A percentile compares a stretch with the other conserved stretches of the same genome.
Conservation (phyloP, 2,888 invertebrate genomes). For the Trichopria drosophilae region DNA sequence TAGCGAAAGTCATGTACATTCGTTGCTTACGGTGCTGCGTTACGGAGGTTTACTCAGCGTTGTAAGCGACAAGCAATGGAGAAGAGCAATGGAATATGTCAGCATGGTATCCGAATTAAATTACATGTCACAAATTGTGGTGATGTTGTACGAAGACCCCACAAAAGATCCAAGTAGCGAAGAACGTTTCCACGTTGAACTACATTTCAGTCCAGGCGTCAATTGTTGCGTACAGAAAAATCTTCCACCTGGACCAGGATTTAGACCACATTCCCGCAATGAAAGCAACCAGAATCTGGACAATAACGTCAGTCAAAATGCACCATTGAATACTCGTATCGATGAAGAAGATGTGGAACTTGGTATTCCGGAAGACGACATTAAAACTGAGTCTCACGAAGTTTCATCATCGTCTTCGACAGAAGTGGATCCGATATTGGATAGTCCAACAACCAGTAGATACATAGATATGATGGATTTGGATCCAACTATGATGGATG, state of each 20-base stretch:
- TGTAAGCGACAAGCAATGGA: slow-evolving; percentile 94
- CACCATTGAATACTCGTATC: slow-evolving; percentile 66
- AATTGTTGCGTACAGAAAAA: slow-evolving; percentile 96
- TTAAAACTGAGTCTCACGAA: slow-evolving; percentile 40
- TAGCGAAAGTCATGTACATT: slow-evolving; percentile 98
- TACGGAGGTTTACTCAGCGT: slow-evolving; percentile 89
- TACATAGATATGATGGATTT: slow-evolving; percentile 57
- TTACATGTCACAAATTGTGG: slow-evolving; percentile 98
- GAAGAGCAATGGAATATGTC: slow-evolving; percentile 97
- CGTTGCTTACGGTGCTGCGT: slow-evolving; percentile 90
- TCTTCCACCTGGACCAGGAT: slow-evolving; percentile 89
- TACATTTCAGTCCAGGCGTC: slow-evolving; percentile 98
- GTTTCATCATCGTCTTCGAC: slow-evolving; percentile 44
- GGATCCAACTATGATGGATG: slow-evolving; percentile 56
- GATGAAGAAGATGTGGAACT: slow-evolving; percentile 64
- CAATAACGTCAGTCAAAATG: slow-evolving; percentile 50
- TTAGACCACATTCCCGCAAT: slow-evolving; percentile 87
- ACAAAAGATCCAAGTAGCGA: slow-evolving; percentile 91
- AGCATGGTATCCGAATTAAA: slow-evolving; percentile 97
- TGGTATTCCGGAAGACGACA: slow-evolving; percentile 50
- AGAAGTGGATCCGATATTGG: slow-evolving; percentile 50
- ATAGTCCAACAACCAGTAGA: slow-evolving; percentile 54
- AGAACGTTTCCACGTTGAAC: slow-evolving; percentile 94
- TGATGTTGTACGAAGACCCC: slow-evolving; percentile 98
- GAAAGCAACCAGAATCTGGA: slow-evolving; percentile 63